Evolutionary conservation across 2,888 invertebrate genomes (phyloP), one percentile per base, ranked within the genome.

Genomic region (Hermodice carunculata): DNA sequence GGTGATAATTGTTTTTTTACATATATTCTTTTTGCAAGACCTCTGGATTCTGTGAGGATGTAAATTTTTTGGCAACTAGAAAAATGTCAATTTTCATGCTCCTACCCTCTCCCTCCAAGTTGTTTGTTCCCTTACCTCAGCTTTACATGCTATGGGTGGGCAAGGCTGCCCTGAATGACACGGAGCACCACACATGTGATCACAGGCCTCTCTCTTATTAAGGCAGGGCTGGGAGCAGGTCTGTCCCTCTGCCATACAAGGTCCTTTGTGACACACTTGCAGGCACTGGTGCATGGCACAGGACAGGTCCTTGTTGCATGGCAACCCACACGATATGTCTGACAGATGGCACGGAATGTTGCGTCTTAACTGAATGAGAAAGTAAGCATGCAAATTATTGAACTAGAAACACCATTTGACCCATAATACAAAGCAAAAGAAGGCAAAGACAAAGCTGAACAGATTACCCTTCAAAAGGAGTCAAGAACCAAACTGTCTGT

Each of bases 301-400:
- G 0, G 90, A 88, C 76, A 98, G 86, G 0, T 90, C 90, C 78
- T 92, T 93, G 53, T 91, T 91, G 84, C 98, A 98, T 0, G 93
- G 91, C 71, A 93, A 85, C 0, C 98, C 98, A 86, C 98, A 98
- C 1, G 95, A 95, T 79, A 97, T 92, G 79, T 93, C 93, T 34
- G 91, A 91, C 83, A 93, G 90, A 73, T 94, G 91, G 81, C 95
- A 96, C 11, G 95, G 94, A 76, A 97, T 94, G 52, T 95, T 94
- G 79, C 93, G 92, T 5, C 96, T 90, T 74, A 93, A 89, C 90
- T 93, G 86, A 24, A 84, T 6, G 11, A 44, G 19, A 44, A 44
- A 44, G 6, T n/a, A 87, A 57, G 42, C 8, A 17, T 59, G 58
- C 66, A 64, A 34, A 58, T n/a, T n/a, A n/a, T n/a, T n/a, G n/a